Evolutionary conservation across 2,113 vertebrate genomes (phyloP), one percentile per base, ranked within the genome.

Genomic region (Vidua macroura): DNA sequence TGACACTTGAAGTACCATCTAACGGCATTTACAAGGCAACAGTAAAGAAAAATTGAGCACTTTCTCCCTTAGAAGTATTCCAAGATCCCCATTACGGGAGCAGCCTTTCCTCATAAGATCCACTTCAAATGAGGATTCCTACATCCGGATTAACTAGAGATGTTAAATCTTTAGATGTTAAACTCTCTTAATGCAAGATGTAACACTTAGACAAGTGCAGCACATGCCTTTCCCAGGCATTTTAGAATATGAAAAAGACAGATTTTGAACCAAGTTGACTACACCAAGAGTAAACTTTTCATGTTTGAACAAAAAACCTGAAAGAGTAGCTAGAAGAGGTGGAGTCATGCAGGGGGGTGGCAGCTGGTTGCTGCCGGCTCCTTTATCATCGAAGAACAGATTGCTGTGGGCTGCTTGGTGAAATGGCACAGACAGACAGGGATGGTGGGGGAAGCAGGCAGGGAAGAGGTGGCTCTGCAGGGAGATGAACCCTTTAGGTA

Each of bases 331-430:
- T 35, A 20, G 27, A 56, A 69, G 49, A 63, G 5, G 33, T 9
- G 9, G 11, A 33, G 11, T 23, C 5, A 3, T 46, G 49, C 22
- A 33, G 37, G 19, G 20, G 15, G 3, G 6, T 22, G 23, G 37
- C 48, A 35, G 41, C 0, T 0, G 13, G 13, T 10, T 44, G 21
- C 67, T 62, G 27, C 31, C 0, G 1, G 28, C 8, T 39, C 27
- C 13, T 63, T 49, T 4, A 6, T 11, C 8, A 1, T 7, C 0
- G 1, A 33, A 27, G 33, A 83, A 28, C 15, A 51, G 24, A 20
- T 55, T 22, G 14, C 22, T 64, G 28, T 39, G 49, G 10, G 25
- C 21, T 44, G 18, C 58, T 46, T 0, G 2, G 39, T 33, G 59
- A 55, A 39, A 39, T 0, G 0, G 22, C 11, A 14, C 4, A 33